Percentiles rank a stretch among this genome's conserved stretches.
phyloP scores from a whole-genome alignment of 2,113 vertebrate genomes.

The Gavialis gangeticus region DNA sequence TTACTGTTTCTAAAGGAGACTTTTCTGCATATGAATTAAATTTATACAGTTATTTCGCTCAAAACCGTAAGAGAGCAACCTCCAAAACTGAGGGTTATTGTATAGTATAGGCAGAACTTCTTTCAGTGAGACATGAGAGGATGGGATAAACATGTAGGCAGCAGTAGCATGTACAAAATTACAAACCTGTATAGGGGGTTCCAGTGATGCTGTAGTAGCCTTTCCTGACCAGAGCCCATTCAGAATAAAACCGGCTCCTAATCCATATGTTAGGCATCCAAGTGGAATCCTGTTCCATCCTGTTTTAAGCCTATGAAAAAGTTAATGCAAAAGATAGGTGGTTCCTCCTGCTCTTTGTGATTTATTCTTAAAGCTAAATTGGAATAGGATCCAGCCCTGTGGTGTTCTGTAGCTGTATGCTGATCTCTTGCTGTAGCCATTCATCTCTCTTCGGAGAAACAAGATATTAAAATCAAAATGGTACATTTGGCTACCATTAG shows the following conservation, averaged over 20 bases:
- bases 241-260: background rate
- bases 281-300: no score
- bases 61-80: background rate
- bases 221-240: fast-evolving
- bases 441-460: background rate
- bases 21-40: fast-evolving
- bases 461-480: fast-evolving
- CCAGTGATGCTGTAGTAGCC: background rate
- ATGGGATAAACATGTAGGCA: background rate
- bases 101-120: background rate
- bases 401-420: fast-evolving
- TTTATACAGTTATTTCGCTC: background rate
- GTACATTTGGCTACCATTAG: background rate
- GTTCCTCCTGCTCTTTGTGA: no score
- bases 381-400: fast-evolving
- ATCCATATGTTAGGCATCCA: no score
- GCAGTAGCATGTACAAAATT: background rate
- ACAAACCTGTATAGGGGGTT: background rate
- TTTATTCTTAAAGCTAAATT: no score
- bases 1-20: background rate
- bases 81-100: background rate
- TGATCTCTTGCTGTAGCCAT: fast-evolving
- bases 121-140: background rate
- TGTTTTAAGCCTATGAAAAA: no score
- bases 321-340: no score